These are phyloP conservation scores for Cataglyphis rosenhaueri DNA, from an alignment of 2,888 invertebrate genomes.

Conservation along the genomic window DNA sequence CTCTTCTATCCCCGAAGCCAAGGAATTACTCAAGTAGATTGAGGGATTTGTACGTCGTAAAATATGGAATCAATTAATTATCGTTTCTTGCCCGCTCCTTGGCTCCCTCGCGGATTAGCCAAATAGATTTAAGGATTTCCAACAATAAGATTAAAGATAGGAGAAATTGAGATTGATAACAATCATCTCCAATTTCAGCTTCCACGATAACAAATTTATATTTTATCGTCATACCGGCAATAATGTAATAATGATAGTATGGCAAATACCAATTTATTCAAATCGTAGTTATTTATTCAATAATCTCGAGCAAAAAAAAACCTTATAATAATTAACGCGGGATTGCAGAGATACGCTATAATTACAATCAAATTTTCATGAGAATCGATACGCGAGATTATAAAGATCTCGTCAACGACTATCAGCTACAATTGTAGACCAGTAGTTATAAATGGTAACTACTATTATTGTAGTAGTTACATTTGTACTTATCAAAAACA, in stretches of 20 bases:
- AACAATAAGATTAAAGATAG: slow-evolving; percentile 1
- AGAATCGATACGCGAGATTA: not conserved
- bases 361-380: not conserved
- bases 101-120: slow-evolving; percentile 25
- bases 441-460: no score
- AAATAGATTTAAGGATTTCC: slow-evolving; percentile 45
- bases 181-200: not conserved
- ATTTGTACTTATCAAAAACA: slow-evolving; percentile 37
- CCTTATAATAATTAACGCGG: slow-evolving; percentile 1
- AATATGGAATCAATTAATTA: slow-evolving; percentile 55
- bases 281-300: slow-evolving; percentile 13
- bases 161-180: slow-evolving; percentile 22
- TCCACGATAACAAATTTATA: not conserved
- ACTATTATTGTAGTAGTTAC: not conserved
- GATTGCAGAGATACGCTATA: not conserved
- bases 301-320: not conserved
- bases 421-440: not conserved
- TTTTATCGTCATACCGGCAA: not conserved
- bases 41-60: slow-evolving; percentile 45
- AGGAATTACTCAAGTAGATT: slow-evolving; percentile 52
- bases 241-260: not conserved
- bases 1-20: slow-evolving; percentile 16
- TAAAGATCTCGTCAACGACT: slow-evolving; percentile 9
- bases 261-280: not conserved
- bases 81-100: slow-evolving; percentile 17